These are phyloP conservation scores for Ochotona princeps DNA, from an alignment of 2,113 vertebrate genomes.

Conservation along the genomic window DNA sequence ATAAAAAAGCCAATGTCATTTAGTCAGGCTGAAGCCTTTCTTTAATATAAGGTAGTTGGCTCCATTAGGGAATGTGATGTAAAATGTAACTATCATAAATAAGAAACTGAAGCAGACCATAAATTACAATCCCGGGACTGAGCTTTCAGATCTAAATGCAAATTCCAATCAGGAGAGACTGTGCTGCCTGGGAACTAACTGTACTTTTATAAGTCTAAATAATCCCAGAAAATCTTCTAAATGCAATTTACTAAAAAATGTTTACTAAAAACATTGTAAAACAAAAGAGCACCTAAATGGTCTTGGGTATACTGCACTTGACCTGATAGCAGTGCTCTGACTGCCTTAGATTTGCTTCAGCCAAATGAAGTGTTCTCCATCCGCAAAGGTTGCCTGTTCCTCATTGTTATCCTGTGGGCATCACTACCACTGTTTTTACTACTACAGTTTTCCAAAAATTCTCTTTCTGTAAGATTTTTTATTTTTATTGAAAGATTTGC, in stretches of 20 bases:
- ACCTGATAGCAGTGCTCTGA: not conserved
- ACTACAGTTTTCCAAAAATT: constrained; percentile 65
- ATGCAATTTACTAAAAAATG: not conserved
- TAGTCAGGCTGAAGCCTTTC: not conserved
- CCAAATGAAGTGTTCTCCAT: constrained; percentile 1
- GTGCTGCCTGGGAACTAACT: not conserved
- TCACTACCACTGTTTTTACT: constrained; percentile 60
- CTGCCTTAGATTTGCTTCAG: not conserved
- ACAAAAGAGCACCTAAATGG: not conserved
- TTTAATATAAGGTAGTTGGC: constrained; percentile 41
- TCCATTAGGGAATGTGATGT: constrained; percentile 63
- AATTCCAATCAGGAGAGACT: not conserved
- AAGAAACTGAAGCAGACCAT: constrained; percentile 44
- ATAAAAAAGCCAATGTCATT: not conserved
- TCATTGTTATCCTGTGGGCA: not conserved
- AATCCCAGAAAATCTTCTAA: not conserved
- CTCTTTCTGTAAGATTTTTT: constrained; percentile 32
- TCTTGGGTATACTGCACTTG: not conserved
- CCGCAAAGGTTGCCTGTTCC: not conserved
- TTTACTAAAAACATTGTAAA: not conserved
- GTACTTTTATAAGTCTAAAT: not conserved
- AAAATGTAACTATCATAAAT: constrained; percentile 58
- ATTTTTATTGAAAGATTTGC: no score
- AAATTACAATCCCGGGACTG: constrained; percentile 39
- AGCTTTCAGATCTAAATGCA: constrained; percentile 59